Percentiles rank a stretch among this genome's conserved stretches.
Conservation (phyloP, 2,113 vertebrate genomes). For the Chloropsis hardwickii region DNA sequence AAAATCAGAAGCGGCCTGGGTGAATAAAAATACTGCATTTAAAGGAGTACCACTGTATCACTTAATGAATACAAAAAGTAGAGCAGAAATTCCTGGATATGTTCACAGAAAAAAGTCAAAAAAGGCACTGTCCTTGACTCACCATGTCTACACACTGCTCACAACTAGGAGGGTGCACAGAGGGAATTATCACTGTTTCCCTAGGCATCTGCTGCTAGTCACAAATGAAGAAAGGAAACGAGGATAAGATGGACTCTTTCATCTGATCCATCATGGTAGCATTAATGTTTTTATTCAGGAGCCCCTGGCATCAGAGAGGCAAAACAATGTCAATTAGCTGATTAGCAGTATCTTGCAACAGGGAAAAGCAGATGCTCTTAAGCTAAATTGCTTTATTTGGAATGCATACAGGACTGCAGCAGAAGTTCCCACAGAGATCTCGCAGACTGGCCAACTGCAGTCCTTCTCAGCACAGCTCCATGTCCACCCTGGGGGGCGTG, state of each 20-base stretch:
- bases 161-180: background rate
- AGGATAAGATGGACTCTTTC: background rate
- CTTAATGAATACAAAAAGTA: background rate
- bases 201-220: background rate
- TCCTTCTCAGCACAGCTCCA: background rate
- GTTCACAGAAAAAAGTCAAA: background rate
- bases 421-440: constrained; percentile 46
- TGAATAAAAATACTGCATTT: background rate
- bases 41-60: background rate
- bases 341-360: constrained; percentile 33
- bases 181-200: constrained; percentile 3
- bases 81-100: background rate
- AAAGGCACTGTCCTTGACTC: background rate
- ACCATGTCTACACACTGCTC: background rate
- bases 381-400: constrained; percentile 54
- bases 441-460: background rate
- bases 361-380: constrained; percentile 54
- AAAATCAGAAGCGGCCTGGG: background rate
- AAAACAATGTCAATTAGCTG: constrained; percentile 37
- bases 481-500: background rate
- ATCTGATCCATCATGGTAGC: constrained; percentile 12
- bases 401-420: constrained; percentile 16
- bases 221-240: background rate
- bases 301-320: background rate
- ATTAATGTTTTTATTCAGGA: constrained; percentile 46